Conservation (phyloP, 2,888 invertebrate genomes). For the Drosophila heteroneura region DNA sequence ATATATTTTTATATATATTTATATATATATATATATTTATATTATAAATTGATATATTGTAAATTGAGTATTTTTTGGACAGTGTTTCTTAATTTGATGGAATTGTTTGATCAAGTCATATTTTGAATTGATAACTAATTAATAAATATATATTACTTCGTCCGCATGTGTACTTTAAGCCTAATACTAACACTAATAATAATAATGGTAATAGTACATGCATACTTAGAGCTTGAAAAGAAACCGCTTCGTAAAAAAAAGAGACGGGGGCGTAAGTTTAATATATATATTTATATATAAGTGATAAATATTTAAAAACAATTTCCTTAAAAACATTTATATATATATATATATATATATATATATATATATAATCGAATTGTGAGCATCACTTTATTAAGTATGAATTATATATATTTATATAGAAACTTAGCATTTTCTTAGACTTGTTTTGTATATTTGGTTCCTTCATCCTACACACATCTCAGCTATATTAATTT, state of each 20-base stretch:
- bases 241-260: background rate
- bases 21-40: background rate
- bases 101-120: background rate
- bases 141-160: conserved; percentile 4
- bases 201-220: background rate
- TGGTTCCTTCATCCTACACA: conserved; percentile 29
- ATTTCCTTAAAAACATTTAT: background rate
- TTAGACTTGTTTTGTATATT: conserved; percentile 14
- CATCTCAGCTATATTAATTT: conserved; percentile 28
- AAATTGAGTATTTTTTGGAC: background rate
- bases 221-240: background rate
- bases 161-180: conserved; percentile 10
- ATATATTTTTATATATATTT: background rate
- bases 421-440: background rate
- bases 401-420: background rate
- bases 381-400: conserved; percentile 1
- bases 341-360: background rate
- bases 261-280: background rate
- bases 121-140: conserved; percentile 3
- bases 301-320: background rate
- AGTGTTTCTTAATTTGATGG: too few species aligned
- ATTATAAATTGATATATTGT: background rate
- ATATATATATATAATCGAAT: background rate
- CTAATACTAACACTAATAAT: background rate
- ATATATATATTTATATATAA: background rate